phyloP scores from a whole-genome alignment of 2,113 vertebrate species.

The Sphaerodactylus townsendi region DNA sequence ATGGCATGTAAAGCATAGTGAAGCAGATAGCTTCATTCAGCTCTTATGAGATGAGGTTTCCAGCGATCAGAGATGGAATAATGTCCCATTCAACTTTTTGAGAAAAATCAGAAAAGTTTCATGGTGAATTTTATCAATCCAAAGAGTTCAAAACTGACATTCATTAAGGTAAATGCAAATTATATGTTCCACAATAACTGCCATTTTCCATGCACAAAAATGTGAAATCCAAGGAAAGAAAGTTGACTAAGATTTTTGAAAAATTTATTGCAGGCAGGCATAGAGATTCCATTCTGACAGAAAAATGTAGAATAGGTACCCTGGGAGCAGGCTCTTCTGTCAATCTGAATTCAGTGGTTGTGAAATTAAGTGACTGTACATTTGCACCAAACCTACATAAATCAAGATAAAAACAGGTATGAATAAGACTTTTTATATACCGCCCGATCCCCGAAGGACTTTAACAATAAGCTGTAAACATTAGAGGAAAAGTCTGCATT shows the following conservation, averaged over 20 bases:
- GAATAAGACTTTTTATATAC: background rate
- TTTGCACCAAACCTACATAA: slow-evolving; percentile 88
- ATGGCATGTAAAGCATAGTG: background rate
- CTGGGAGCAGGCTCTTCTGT: slow-evolving; percentile 67
- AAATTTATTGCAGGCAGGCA: background rate
- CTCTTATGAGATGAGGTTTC: background rate
- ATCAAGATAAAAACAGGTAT: slow-evolving; percentile 33
- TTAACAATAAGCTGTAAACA: slow-evolving; percentile 15
- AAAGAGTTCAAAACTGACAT: background rate
- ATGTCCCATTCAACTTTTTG: background rate
- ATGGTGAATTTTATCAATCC: background rate
- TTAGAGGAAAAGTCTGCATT: slow-evolving; percentile 10
- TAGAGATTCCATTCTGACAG: background rate
- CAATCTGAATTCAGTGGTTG: slow-evolving; percentile 88
- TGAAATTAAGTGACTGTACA: slow-evolving; percentile 85
- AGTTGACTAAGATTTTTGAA: background rate
- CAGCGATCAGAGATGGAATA: background rate
- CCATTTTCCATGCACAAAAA: background rate
- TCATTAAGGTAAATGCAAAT: background rate
- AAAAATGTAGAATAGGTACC: slow-evolving; percentile 64
- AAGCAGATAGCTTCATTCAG: background rate
- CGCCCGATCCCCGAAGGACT: no score
- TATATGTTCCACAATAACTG: background rate
- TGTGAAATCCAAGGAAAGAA: background rate
- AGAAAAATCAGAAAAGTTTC: no score